These are phyloP conservation scores for Physella acuta DNA, from an alignment of 1,140 invertebrate species.

Conservation along the genomic window DNA sequence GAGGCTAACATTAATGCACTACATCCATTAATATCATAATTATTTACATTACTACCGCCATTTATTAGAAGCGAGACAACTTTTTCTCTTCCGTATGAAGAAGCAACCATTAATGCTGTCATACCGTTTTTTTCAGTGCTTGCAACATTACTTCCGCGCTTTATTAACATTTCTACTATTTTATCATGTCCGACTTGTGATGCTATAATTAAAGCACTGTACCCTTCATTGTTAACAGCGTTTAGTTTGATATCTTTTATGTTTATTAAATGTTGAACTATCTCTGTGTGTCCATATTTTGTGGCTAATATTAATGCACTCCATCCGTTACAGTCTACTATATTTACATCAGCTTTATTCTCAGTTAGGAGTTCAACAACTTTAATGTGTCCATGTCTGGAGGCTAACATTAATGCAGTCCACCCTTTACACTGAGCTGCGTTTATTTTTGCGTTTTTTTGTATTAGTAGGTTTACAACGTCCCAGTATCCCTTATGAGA, in stretches of 20 bases:
- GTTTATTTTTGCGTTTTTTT: conserved; percentile 12
- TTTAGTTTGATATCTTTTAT: too few species aligned
- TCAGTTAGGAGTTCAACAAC: background rate
- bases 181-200: background rate
- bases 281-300: background rate
- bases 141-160: background rate
- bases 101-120: background rate
- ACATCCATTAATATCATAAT: background rate
- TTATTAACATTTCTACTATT: background rate
- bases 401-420: conserved; percentile 3
- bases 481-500: background rate
- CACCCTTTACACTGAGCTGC: background rate
- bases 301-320: background rate
- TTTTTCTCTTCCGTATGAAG: background rate
- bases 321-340: background rate
- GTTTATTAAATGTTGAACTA: background rate
- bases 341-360: background rate
- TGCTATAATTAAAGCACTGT: background rate
- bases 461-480: too few species aligned
- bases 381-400: background rate
- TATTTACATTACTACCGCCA: background rate
- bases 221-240: background rate
- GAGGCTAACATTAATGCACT: background rate
- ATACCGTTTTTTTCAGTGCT: background rate
- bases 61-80: background rate